A percentile compares a stretch with the other conserved stretches of the same genome.
phyloP scores from a whole-genome alignment of 2,888 invertebrate genomes.

The Zhuqinia jingwanae region DNA sequence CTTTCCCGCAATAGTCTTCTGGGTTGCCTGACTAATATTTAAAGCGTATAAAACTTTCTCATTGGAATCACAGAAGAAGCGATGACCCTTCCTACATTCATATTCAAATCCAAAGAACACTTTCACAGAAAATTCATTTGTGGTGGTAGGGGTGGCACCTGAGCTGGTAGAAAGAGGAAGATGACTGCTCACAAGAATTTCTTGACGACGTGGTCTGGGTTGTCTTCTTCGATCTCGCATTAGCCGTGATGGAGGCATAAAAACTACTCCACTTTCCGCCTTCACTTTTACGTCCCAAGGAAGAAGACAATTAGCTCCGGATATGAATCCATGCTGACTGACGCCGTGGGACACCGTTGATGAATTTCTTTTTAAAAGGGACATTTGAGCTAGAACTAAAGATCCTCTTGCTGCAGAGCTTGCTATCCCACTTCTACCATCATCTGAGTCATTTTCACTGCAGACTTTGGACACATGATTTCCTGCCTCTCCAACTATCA shows the following conservation, averaged over 20 bases:
- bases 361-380: slow-evolving; percentile 82
- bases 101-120: slow-evolving; percentile 93
- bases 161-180: not conserved
- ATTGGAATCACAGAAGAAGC: slow-evolving; percentile 94
- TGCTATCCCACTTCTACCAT: not conserved
- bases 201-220: not conserved
- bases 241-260: slow-evolving; percentile 72
- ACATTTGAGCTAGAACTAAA: no score
- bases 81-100: slow-evolving; percentile 98
- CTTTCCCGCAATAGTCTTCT: slow-evolving; percentile 83
- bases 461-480: no score
- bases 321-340: slow-evolving; percentile 94
- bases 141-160: not conserved
- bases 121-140: slow-evolving; percentile 87
- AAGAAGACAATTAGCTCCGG: slow-evolving; percentile 93
- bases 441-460: no score
- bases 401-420: no score
- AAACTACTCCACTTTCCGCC: slow-evolving; percentile 75
- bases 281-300: slow-evolving; percentile 95
- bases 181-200: slow-evolving; percentile 30
- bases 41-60: slow-evolving; percentile 87
- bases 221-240: slow-evolving; percentile 66
- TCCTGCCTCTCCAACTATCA: no score
- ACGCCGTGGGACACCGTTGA: slow-evolving; percentile 92
- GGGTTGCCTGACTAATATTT: slow-evolving; percentile 42